These are phyloP conservation scores for Conger conger DNA, from an alignment of 2,113 vertebrate species.

Conservation along the genomic window DNA sequence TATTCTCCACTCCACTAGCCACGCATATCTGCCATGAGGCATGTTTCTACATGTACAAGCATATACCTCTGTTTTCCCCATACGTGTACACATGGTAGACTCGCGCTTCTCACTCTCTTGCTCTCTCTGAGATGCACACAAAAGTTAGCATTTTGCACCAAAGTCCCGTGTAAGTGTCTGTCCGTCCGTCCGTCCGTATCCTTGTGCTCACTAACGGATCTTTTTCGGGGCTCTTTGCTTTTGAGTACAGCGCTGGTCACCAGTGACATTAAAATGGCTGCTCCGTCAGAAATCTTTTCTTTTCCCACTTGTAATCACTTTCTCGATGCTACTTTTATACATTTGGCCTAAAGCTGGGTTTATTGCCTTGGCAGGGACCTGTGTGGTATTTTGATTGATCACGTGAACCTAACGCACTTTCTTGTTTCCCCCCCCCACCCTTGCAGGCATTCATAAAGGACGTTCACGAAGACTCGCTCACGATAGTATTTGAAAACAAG, in stretches of 20 bases:
- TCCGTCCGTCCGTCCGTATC: neutral
- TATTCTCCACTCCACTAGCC: neutral
- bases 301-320: neutral
- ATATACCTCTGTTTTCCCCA: neutral
- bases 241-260: neutral
- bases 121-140: neutral
- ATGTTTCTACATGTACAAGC: neutral
- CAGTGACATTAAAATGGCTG: neutral
- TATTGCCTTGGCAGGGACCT: neutral
- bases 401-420: neutral
- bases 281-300: neutral
- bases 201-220: neutral
- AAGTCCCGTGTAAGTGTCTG: neutral
- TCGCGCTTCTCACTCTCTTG: neutral
- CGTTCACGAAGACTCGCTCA: constrained; percentile 89
- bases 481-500: constrained; percentile 94
- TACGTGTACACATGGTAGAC: neutral
- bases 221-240: neutral
- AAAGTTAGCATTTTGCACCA: neutral
- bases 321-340: neutral
- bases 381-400: neutral
- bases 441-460: constrained; percentile 88
- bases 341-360: neutral
- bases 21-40: neutral
- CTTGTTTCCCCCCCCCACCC: neutral